These are phyloP conservation scores for Propithecus coquereli DNA, from an alignment of 2,113 vertebrate species.

Conservation along the genomic window DNA sequence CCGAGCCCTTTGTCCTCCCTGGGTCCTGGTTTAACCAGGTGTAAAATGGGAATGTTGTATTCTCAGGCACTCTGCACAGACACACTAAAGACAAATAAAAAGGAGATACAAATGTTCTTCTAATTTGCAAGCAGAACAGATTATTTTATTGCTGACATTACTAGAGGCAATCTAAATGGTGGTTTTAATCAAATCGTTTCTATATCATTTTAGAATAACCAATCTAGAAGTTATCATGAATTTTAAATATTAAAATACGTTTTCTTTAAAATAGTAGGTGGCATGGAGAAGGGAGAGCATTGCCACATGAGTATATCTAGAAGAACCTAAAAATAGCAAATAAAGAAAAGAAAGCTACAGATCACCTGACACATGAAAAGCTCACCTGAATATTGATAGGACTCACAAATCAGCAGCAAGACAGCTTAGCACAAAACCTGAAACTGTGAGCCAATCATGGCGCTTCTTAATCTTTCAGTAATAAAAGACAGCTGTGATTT, in stretches of 20 bases:
- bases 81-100: not conserved
- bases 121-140: not conserved
- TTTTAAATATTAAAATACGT: not conserved
- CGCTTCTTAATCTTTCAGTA: not conserved
- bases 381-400: not conserved
- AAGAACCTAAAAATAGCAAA: not conserved
- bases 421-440: not conserved
- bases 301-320: not conserved
- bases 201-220: not conserved
- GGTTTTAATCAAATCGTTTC: not conserved
- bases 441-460: not conserved
- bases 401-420: not conserved
- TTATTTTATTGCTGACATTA: not conserved
- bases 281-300: not conserved
- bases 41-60: not conserved
- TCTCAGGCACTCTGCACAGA: not conserved
- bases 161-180: not conserved
- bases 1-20: not conserved
- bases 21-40: not conserved
- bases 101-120: not conserved
- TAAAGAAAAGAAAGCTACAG: not conserved
- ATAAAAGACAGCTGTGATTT: not conserved
- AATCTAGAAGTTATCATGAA: not conserved
- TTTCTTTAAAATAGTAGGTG: not conserved
- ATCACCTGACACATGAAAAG: not conserved